Conservation (phyloP, 2,797 vertebrate species). For the Lutjanus campechanus region DNA sequence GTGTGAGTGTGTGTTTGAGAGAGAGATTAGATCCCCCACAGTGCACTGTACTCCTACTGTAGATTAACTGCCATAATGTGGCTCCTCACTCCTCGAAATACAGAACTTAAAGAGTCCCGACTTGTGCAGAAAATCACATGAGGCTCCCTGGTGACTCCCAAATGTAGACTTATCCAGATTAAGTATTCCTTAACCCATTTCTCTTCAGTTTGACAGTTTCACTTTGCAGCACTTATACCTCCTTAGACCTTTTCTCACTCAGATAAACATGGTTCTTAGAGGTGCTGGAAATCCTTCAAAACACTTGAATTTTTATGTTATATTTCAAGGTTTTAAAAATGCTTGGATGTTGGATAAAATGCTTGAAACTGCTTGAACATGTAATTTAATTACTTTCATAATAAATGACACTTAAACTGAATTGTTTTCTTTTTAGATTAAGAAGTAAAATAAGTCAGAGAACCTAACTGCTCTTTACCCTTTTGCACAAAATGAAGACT, state of each 20-base stretch:
- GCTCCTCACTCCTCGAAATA: slow-evolving; percentile 46
- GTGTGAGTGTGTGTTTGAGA: slow-evolving; percentile 23
- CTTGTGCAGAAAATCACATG: slow-evolving; percentile 51
- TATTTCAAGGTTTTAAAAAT: no score
- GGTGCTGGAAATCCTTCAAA: no score
- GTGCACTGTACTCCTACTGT: slow-evolving; percentile 51
- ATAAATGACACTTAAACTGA: no score
- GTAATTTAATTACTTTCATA: no score
- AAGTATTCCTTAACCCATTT: slow-evolving; percentile 46
- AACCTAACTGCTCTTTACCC: no score
- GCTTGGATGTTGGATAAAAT: no score
- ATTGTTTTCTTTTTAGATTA: no score
- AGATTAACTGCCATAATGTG: slow-evolving; percentile 68
- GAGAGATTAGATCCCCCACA: slow-evolving; percentile 55
- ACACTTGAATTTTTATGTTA: no score
- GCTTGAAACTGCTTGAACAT: no score
- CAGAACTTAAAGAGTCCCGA: slow-evolving; percentile 41
- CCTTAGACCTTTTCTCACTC: slow-evolving; percentile 22
- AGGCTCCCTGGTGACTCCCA: slow-evolving; percentile 39
- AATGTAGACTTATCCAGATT: slow-evolving; percentile 55
- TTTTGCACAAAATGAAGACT: no score
- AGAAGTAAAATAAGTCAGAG: no score
- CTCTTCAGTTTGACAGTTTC: slow-evolving; percentile 30
- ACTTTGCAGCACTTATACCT: slow-evolving; percentile 29
- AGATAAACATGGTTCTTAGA: slow-evolving; percentile 19